These are phyloP conservation scores for Habroteleia sp. DNA, from an alignment of 2,888 invertebrate species.

Conservation along the genomic window DNA sequence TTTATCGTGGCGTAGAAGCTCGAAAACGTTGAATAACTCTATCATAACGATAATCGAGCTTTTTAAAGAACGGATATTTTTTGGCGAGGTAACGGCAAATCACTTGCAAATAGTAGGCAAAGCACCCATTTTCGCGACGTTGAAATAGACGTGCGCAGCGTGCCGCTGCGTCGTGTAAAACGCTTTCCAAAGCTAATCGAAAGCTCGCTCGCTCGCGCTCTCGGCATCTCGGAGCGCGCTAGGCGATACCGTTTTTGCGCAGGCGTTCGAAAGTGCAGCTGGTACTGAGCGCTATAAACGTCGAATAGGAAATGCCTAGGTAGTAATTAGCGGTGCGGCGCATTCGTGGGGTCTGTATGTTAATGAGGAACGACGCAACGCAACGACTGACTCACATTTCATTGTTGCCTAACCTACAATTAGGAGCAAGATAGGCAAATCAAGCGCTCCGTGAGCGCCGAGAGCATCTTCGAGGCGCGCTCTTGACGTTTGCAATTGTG, in stretches of 20 bases:
- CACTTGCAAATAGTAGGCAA: constrained; percentile 47
- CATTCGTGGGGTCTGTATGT: constrained; percentile 63
- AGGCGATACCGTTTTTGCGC: constrained; percentile 51
- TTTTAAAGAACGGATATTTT: constrained; percentile 29
- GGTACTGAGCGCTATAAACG: constrained; percentile 64
- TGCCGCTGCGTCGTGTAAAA: constrained; percentile 43
- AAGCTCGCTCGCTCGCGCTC: constrained; percentile 31
- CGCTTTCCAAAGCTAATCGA: constrained; percentile 54
- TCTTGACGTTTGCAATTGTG: constrained; percentile 41
- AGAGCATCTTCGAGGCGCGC: constrained; percentile 59
- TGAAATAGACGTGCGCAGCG: constrained; percentile 30
- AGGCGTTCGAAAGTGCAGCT: constrained; percentile 60
- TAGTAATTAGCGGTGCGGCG: constrained; percentile 70
- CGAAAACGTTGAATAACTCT: constrained; percentile 37
- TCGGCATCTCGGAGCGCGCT: constrained; percentile 4
- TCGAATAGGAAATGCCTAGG: constrained; percentile 71
- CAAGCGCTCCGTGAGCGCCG: constrained; percentile 58
- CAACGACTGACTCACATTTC: constrained; percentile 65
- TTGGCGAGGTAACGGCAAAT: constrained; percentile 29
- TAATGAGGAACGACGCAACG: constrained; percentile 63
- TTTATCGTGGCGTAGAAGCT: constrained; percentile 7
- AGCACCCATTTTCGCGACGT: constrained; percentile 43
- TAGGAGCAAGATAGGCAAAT: constrained; percentile 64
- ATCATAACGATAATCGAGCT: constrained; percentile 34
- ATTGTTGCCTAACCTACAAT: constrained; percentile 66